Evolutionary conservation across 2,797 vertebrate genomes (phyloP).

Genomic region (Neoniphon sammara): DNA sequence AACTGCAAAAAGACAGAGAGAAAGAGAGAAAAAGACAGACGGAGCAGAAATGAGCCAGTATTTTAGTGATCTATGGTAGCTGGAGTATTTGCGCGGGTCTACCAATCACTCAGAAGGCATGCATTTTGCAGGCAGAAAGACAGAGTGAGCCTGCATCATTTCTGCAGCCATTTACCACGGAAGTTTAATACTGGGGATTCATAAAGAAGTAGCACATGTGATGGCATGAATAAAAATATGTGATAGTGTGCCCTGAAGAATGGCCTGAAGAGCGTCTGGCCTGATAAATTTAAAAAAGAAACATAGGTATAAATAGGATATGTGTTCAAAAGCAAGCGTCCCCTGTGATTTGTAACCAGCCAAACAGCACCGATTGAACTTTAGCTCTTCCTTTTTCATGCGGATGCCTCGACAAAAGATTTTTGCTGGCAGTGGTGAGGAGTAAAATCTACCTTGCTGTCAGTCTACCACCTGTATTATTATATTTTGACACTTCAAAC

Average conservation of each 20-base stretch:
- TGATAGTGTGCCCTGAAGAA: neutral
- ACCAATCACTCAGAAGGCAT: constrained; percentile 12
- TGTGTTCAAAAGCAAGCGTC: neutral
- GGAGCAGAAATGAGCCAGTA: constrained; percentile 33
- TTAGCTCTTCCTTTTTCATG: neutral
- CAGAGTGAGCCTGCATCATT: constrained; percentile 12
- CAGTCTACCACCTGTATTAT: constrained; percentile 74
- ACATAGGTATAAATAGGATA: constrained; percentile 7
- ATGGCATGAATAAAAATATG: constrained; percentile 2
- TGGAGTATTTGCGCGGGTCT: neutral
- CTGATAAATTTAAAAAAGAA: too few relatives aligned
- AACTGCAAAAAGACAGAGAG: neutral
- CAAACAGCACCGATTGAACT: neutral
- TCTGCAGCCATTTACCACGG: constrained; percentile 20
- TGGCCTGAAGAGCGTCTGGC: neutral
- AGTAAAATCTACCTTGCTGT: constrained; percentile 51
- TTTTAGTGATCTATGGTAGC: constrained; percentile 24
- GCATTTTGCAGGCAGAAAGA: neutral
- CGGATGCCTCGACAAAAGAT: constrained; percentile 43
- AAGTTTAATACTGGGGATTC: constrained; percentile 16
- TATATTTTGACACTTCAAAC: constrained; percentile 72
- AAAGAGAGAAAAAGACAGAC: constrained; percentile 3
- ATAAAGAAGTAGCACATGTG: constrained; percentile 9
- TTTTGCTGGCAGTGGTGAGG: constrained; percentile 37
- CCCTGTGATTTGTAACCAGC: constrained; percentile 9